These are phyloP conservation scores for Eretmochelys imbricata DNA, from an alignment of 2,113 vertebrate genomes.

Conservation along the genomic window DNA sequence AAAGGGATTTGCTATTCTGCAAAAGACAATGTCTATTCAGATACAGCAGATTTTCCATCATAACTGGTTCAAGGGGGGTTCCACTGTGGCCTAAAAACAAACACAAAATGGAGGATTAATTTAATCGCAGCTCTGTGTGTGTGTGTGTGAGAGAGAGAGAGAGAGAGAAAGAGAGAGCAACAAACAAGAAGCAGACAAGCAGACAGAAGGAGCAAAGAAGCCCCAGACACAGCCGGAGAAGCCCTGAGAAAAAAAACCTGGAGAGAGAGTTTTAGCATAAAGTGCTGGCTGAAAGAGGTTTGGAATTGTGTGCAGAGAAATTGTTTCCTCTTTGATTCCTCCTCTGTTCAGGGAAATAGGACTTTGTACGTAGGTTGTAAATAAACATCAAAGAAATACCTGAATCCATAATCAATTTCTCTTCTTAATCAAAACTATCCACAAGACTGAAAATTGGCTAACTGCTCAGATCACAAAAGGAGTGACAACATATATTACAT, in stretches of 20 bases:
- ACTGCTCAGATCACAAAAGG: no score
- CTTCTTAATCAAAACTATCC: neutral
- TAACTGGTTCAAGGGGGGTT: neutral
- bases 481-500: no score
- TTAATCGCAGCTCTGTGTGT: neutral
- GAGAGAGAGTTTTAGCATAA: no score
- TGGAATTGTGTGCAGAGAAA: neutral
- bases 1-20: neutral
- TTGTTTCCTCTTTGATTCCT: neutral
- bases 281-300: no score
- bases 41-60: neutral
- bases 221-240: neutral
- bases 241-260: neutral
- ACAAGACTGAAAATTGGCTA: neutral
- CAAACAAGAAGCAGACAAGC: neutral
- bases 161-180: neutral
- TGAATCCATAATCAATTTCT: neutral
- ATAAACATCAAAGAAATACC: neutral
- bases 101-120: neutral
- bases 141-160: neutral
- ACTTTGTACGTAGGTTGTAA: neutral
- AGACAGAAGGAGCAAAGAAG: neutral
- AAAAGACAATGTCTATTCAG: accelerated
- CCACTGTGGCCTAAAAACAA: neutral
- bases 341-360: neutral